phyloP scores from a whole-genome alignment of 2,888 invertebrate species.

The Tribolium freemani region DNA sequence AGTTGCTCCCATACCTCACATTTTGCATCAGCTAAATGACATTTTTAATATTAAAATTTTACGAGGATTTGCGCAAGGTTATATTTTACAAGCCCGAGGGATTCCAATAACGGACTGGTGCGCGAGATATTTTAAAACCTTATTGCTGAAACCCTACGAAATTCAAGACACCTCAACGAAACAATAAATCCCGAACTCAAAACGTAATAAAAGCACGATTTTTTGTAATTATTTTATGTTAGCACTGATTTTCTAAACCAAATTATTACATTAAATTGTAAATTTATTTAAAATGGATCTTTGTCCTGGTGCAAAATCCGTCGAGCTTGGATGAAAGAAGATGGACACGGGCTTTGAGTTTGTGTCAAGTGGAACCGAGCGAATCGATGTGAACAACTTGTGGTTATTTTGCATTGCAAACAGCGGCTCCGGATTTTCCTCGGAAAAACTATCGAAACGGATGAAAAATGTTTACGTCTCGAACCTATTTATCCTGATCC shows the following conservation, averaged over 20 bases:
- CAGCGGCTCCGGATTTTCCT: constrained; percentile 25
- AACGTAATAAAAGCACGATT: neutral
- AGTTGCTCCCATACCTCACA: constrained; percentile 47
- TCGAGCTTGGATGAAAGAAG: constrained; percentile 9
- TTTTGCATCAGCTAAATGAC: constrained; percentile 53
- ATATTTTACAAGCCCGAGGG: constrained; percentile 57
- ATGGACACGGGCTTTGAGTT: constrained; percentile 31
- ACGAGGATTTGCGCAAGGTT: constrained; percentile 54
- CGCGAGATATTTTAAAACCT: constrained; percentile 30
- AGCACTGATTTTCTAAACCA: too few relatives aligned
- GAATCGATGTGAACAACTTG: constrained; percentile 39
- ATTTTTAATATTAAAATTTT: constrained; percentile 62
- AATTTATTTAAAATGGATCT: too few relatives aligned
- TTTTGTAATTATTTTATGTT: neutral
- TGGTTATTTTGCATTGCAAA: constrained; percentile 39
- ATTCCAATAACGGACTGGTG: constrained; percentile 54
- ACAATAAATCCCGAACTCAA: too few relatives aligned
- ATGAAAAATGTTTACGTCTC: constrained; percentile 9
- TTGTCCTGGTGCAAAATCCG: too few relatives aligned
- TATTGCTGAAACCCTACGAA: constrained; percentile 38
- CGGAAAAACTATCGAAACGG: constrained; percentile 8
- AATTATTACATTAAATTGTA: too few relatives aligned
- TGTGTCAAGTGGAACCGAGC: constrained; percentile 34
- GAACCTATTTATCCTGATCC: neutral
- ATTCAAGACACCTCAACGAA: too few relatives aligned